phyloP scores from a whole-genome alignment of 2,888 invertebrate genomes.

The Agrochola lychnidis region DNA sequence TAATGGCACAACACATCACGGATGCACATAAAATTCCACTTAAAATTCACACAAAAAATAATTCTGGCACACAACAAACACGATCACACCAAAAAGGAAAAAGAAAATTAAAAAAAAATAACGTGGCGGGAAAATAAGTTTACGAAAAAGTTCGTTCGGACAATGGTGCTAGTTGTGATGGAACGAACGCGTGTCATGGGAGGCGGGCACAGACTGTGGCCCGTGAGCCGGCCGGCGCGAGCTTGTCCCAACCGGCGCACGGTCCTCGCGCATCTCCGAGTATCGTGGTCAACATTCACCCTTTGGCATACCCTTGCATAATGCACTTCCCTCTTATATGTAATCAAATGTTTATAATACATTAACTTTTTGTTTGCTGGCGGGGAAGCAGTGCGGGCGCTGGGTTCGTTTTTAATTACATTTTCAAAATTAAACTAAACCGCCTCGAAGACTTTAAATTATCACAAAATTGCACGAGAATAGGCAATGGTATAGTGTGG shows the following conservation, averaged over 20 bases:
- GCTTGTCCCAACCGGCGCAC: constrained; percentile 79
- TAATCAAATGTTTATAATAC: constrained; percentile 65
- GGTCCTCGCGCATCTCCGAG: constrained; percentile 81
- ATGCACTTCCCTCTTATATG: constrained; percentile 72
- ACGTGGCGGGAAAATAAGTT: constrained; percentile 84
- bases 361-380: constrained; percentile 53
- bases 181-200: constrained; percentile 73
- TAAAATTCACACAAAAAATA: constrained; percentile 76
- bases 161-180: constrained; percentile 62
- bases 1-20: constrained; percentile 73
- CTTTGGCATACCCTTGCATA: constrained; percentile 74
- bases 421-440: background rate
- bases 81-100: constrained; percentile 63
- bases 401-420: constrained; percentile 14
- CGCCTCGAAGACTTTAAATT: background rate
- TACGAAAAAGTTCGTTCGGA: constrained; percentile 85
- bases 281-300: constrained; percentile 75
- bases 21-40: constrained; percentile 76
- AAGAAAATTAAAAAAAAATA: constrained; percentile 65
- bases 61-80: constrained; percentile 76
- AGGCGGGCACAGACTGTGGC: constrained; percentile 80
- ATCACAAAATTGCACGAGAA: background rate
- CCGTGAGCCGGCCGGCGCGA: constrained; percentile 77
- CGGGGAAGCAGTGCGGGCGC: constrained; percentile 6
- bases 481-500: background rate